Base-by-base conservation (phyloP, 2,888 invertebrate species). In the Metacarcinus magister region DNA sequence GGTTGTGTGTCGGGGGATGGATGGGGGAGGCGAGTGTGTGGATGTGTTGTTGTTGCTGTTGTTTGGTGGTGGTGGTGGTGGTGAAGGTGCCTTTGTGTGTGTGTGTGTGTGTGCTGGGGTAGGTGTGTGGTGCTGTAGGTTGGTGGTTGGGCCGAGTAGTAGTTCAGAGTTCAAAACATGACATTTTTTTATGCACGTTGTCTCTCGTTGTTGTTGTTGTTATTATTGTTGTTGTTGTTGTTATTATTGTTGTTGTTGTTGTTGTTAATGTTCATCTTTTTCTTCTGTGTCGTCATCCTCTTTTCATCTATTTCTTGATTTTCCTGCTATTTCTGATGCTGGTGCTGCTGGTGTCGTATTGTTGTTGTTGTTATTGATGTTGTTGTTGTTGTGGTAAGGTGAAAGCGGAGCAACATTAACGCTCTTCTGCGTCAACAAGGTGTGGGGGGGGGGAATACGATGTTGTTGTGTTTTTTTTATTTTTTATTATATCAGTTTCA, bases 101-200 rank as follows among this genome's bases (percentile, higher is more conserved):
- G 60, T 23, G 60, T 23, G 67, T n/a, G 3, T 2, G 39, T 39
- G 39, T 39, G 39, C 39, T 39, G 39, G 39, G 39, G 39, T 39
- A 39, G 39, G 39, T 39, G 39, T 39, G 39, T 39, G 39, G 39
- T 39, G 39, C 39, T 39, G 39, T 39, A 39, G n/a, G 67, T 67
- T 67, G 67, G 67, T 67, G n/a, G 67, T 23, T 54, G 54, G 67
- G 67, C 7, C n/a, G 67, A n/a, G n/a, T 23, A n/a, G 67, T 67
- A 67, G 67, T 67, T 23, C 67, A 67, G 67, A 67, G 67, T n/a
- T 67, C 67, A 67, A 67, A 67, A n/a, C n/a, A 67, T 67, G 67
- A 67, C 67, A 67, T 67, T 67, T 67, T 54, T 54, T 67, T 4
- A 67, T 67, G 3, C 23, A 67, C n/a, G 23, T 67, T 67, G n/a